A percentile compares a stretch with the other conserved stretches of the same genome.
Evolutionary conservation across 2,888 invertebrate genomes (phyloP).

Genomic region (Nineta flava): DNA sequence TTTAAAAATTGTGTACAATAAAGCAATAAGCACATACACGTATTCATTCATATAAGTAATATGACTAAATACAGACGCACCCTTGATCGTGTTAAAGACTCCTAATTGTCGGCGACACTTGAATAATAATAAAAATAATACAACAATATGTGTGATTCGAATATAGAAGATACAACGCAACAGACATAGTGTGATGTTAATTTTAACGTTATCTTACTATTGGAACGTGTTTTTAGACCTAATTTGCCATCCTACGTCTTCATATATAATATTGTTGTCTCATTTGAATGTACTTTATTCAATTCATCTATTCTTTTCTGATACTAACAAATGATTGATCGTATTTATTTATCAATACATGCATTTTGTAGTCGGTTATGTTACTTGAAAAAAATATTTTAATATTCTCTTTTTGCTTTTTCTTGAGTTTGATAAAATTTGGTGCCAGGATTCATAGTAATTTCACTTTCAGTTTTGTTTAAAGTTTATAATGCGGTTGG

Average conservation of each 20-base stretch:
- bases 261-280: neutral
- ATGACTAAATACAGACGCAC: conserved; percentile 5
- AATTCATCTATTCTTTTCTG: neutral
- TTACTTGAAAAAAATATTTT: conserved; percentile 15
- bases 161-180: neutral
- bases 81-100: conserved; percentile 18
- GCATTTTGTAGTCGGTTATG: conserved; percentile 21
- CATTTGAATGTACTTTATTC: neutral
- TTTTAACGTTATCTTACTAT: neutral
- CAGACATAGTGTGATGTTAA: neutral
- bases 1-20: too few species aligned
- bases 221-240: conserved; percentile 20
- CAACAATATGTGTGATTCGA: neutral
- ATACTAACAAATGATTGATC: conserved; percentile 20
- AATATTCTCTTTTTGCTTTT: neutral
- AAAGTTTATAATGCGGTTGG: too few species aligned
- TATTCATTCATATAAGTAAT: too few species aligned
- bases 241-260: conserved; percentile 19
- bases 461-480: too few species aligned
- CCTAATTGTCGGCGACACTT: conserved; percentile 21
- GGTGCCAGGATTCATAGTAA: too few species aligned
- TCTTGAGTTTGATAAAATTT: neutral
- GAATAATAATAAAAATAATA: neutral
- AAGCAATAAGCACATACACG: too few species aligned
- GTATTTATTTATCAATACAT: conserved; percentile 20